These are phyloP conservation scores for Agrenia bidenticulata DNA, from an alignment of 2,888 invertebrate species.

Conservation along the genomic window DNA sequence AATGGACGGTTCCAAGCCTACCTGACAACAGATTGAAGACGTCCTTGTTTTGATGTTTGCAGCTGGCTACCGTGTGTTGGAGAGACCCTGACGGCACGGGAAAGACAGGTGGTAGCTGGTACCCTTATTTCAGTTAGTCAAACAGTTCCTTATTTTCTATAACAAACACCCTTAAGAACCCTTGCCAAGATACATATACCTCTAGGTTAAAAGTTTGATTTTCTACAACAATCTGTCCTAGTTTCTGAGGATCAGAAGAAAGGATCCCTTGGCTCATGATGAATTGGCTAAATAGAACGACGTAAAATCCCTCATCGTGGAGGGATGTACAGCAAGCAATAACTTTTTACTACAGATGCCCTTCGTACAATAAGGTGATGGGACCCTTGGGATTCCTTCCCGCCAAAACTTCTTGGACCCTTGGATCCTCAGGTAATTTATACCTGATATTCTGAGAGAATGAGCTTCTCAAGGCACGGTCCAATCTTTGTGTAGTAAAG, in stretches of 20 bases:
- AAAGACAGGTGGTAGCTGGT: conserved; percentile 21
- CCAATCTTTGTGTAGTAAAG: background rate
- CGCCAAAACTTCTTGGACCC: conserved; percentile 10
- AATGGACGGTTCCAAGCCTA: background rate
- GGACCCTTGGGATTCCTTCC: background rate
- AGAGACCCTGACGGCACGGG: conserved; percentile 17
- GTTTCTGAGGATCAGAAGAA: background rate
- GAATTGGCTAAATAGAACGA: background rate
- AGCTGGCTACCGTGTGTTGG: conserved; percentile 13
- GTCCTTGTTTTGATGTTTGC: conserved; percentile 12
- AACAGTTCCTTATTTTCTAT: background rate
- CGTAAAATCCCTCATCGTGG: background rate
- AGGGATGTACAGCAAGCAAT: background rate
- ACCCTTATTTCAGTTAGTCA: background rate
- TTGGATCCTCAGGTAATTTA: conserved; percentile 9
- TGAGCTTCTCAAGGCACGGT: background rate
- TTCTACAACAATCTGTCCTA: conserved; percentile 14
- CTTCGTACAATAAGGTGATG: background rate
- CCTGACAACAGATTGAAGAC: conserved; percentile 11
- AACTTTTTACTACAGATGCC: conserved; percentile 5
- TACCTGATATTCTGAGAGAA: background rate
- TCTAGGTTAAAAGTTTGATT: background rate
- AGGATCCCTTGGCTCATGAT: background rate
- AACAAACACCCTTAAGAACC: conserved; percentile 1
- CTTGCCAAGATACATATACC: background rate